phyloP scores from a whole-genome alignment of 2,797 vertebrate species.

The Hipposideros larvatus region DNA sequence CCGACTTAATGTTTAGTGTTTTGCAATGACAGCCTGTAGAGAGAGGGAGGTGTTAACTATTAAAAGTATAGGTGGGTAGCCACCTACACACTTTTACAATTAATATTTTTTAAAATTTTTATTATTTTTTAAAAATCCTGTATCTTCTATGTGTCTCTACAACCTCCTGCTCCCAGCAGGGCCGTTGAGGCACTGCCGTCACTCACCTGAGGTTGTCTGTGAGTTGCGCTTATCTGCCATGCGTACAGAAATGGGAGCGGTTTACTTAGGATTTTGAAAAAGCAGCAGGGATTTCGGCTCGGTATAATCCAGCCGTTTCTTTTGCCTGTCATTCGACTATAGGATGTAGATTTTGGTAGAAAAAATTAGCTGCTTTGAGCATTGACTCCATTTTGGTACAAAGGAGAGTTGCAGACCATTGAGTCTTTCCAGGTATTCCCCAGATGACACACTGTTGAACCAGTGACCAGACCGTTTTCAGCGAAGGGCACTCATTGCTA shows the following conservation, averaged over 20 bases:
- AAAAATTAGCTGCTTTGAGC: neutral
- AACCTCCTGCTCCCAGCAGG: neutral
- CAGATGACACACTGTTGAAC: neutral
- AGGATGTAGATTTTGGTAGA: neutral
- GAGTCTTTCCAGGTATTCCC: neutral
- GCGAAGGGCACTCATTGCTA: neutral
- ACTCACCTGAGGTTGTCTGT: neutral
- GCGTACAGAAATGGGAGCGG: neutral
- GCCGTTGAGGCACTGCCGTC: neutral
- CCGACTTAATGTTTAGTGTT: constrained; percentile 12
- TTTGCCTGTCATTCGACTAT: neutral
- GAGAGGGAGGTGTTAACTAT: neutral
- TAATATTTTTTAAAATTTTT: neutral
- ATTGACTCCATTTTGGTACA: neutral
- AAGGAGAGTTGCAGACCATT: neutral
- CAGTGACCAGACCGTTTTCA: neutral
- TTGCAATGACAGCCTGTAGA: neutral
- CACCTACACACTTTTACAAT: neutral
- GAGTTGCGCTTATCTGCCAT: neutral
- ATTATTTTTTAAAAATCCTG: neutral
- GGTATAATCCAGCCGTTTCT: neutral
- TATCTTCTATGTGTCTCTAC: neutral
- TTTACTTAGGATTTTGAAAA: neutral
- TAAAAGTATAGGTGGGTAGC: neutral
- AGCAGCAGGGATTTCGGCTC: neutral